Conservation (phyloP, 2,888 invertebrate genomes). For the Rhopalosiphum nymphaeae region DNA sequence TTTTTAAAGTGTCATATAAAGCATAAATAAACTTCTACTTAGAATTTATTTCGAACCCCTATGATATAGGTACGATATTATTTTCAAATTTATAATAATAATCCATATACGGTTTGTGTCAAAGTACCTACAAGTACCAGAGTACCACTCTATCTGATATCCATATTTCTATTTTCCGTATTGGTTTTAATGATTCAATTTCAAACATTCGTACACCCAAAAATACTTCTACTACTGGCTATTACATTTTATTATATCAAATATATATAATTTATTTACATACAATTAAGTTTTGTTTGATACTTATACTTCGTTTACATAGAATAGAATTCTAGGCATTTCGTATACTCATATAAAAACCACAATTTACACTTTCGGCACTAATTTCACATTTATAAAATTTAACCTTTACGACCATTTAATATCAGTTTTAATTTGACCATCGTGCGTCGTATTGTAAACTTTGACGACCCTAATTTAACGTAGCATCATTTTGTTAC, state of each 20-base stretch:
- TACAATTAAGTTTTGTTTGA: neutral
- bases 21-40: neutral
- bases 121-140: neutral
- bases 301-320: neutral
- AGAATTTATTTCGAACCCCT: neutral
- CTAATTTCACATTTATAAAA: conserved; percentile 1
- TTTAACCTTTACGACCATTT: neutral
- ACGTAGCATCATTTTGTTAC: conserved; percentile 21
- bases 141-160: neutral
- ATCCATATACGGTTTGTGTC: neutral
- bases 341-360: neutral
- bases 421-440: conserved; percentile 7
- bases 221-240: neutral
- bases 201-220: neutral
- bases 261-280: neutral
- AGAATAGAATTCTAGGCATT: neutral
- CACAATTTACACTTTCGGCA: neutral
- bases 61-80: neutral
- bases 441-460: neutral
- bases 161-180: neutral
- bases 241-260: neutral
- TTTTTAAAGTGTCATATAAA: neutral
- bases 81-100: neutral
- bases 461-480: neutral
- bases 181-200: neutral